Base-by-base conservation (phyloP, 1,140 invertebrate genomes). In the Lepidurus apus region DNA sequence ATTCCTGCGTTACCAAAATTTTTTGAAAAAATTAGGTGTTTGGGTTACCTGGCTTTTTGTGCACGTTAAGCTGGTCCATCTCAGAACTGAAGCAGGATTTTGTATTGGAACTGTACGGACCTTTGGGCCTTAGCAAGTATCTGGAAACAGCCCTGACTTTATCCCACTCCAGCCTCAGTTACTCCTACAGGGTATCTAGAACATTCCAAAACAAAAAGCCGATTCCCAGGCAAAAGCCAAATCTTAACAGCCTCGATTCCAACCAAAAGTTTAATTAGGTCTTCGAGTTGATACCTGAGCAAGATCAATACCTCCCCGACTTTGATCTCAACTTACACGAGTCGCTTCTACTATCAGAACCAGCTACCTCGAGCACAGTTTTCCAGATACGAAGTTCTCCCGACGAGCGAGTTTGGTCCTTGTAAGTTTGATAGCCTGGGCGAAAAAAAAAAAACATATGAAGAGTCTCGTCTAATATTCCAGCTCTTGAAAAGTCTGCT, bases 1-100 rank as follows among this genome's bases (percentile, higher is more conserved):
- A 34, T 34, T 34, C 34, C 3, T 2, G 34, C 4, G 34, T 34
- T 34, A 34, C 34, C 34, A 34, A 34, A 34, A 3, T 34, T 34
- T 34, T 34, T 3, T 3, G 2, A 34, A 21, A 77, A 4, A 76
- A 80, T 53, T 81, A 87, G 85, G 44, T 85, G 73, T 88, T 86
- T 84, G 87, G 87, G n/a, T 80, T 88, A 17, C 86, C 86, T 42
- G 87, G 87, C 7, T 81, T 87, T 7, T 77, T 88, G 79, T 87
- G 86, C 80, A 87, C 86, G 0, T 82, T 87, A 7, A 84, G 84
- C 5, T 80, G 47, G 43, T 75, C 79, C 13, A 45, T 75, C 42
- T 44, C 75, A 13, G 79, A 81, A 65, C 53, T 65, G 26, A 80
- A 75, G 42, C 21, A 65, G 9, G 82, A 83, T 75, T 80, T 82